Evolutionary conservation across 2,113 vertebrate genomes (phyloP), one percentile per base, ranked within the genome.

Genomic region (Apaloderma vittatum): DNA sequence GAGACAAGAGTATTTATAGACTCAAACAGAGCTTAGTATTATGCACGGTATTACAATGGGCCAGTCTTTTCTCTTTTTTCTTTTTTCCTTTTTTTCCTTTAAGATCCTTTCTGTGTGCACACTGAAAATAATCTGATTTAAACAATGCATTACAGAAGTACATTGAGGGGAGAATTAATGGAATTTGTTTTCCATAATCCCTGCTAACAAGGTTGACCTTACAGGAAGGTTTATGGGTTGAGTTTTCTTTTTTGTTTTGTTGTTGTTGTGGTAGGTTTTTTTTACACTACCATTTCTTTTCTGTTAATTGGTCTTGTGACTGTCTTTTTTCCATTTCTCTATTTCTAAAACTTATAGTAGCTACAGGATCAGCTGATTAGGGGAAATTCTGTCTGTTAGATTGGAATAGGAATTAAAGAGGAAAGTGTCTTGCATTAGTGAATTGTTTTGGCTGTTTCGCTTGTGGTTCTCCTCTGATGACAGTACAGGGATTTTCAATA

Each of bases 81-180:
- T 43, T 72, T 48, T 11, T 6, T 85, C 21, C n/a, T 75, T 46
- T 48, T 80, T 55, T 11, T 6, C 5, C 2, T 63, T 67, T 90
- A 92, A 96, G 76, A 94, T 91, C 65, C 52, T 94, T 96, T 29
- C 75, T 86, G 19, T 94, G 76, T 11, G 1, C 72, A 66, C 86
- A 54, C 15, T 93, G 83, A 86, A 86, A 95, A 96, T 95, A 95
- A 97, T 97, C 92, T 84, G 94, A 95, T 97, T 97, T 81, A 93
- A 96, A 77, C 62, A 90, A 94, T 95, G 51, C 49, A 71, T n/a
- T 93, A n/a, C 75, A 93, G 68, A 95, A 95, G 92, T 93, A 92
- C 90, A 78, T 24, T 74, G 94, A 92, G 54, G 45, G 45, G 77
- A 75, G 82, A 81, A 94, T 92, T 94, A 97, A 86, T 67, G 62